Base-by-base conservation (phyloP, 2,113 vertebrate species). In the Edolisoma coerulescens region DNA sequence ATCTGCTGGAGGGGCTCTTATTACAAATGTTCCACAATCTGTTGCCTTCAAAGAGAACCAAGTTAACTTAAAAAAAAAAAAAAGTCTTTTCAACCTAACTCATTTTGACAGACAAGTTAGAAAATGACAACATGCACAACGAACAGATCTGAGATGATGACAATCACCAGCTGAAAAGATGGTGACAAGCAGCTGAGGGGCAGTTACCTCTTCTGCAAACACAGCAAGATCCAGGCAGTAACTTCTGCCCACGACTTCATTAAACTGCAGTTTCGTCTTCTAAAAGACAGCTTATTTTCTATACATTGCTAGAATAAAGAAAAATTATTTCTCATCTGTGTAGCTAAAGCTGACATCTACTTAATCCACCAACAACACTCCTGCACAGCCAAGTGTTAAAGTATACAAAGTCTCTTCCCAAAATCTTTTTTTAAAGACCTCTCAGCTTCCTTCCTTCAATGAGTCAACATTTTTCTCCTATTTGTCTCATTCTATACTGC, bases 21-120 rank as follows among this genome's bases (percentile, higher is more conserved):
- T 42, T 92, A 97, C 88, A 95, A 89, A 80, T 86, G 83, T 88
- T 95, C 86, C 86, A 71, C 87, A 94, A 81, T 91, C 84, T 96
- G 94, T 92, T 89, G 77, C 94, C 83, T 93, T 93, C 60, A 17
- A 79, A 90, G 27, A 77, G 24, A 96, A 90, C 71, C 35, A 83
- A 87, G 30, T 77, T 78, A 69, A 68, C 26, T 75, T 37, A 20
- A 59, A 35, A 47, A 26, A 28, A 44, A 61, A 41, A 42, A 33
- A 37, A 79, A n/a, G 2, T 73, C 53, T 91, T 94, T 71, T 78
- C 89, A 93, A 83, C 79, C 53, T 76, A 97, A 85, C 70, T 76
- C 77, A 39, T 84, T 92, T 93, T 88, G 92, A 90, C 88, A 92
- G 82, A 91, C 67, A 91, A 89, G n/a, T 76, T 71, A 79, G 61